Conservation (phyloP, 2,113 vertebrate genomes). For the Hippopotamus amphibius region DNA sequence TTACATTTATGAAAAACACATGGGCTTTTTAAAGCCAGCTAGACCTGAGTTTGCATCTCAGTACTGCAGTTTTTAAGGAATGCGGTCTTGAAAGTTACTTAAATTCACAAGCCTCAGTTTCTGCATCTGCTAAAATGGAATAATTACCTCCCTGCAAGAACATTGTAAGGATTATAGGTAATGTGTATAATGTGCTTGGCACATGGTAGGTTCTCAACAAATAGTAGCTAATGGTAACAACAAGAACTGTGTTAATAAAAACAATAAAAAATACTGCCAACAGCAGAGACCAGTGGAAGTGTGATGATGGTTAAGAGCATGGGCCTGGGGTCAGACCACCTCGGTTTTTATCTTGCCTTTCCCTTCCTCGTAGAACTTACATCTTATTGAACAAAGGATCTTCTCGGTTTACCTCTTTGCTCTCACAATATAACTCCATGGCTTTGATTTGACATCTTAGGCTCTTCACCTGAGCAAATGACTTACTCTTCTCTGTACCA, state of each 20-base stretch:
- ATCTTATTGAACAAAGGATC: not conserved
- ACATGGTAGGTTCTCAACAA: not conserved
- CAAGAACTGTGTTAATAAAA: constrained; percentile 1
- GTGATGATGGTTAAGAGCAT: not conserved
- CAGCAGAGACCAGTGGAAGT: not conserved
- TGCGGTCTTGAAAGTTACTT: constrained; percentile 47
- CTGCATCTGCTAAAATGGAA: constrained; percentile 38
- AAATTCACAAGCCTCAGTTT: constrained; percentile 56
- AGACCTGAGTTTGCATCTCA: constrained; percentile 54
- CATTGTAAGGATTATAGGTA: not conserved
- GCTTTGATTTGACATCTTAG: not conserved
- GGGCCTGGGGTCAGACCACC: not conserved
- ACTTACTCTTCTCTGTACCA: not conserved
- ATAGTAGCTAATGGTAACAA: constrained; percentile 26
- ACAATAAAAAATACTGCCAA: constrained; percentile 5
- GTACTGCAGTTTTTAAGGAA: constrained; percentile 59
- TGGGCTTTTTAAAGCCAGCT: constrained; percentile 30
- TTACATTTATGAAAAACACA: constrained; percentile 62
- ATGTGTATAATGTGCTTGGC: not conserved
- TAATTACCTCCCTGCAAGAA: not conserved
- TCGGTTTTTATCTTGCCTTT: constrained; percentile 1
- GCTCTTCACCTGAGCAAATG: not conserved
- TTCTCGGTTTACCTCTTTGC: not conserved
- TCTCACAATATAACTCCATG: not conserved
- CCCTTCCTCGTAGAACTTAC: not conserved